Base-by-base conservation (phyloP, 2,888 invertebrate species). In the Lydus trimaculatus region DNA sequence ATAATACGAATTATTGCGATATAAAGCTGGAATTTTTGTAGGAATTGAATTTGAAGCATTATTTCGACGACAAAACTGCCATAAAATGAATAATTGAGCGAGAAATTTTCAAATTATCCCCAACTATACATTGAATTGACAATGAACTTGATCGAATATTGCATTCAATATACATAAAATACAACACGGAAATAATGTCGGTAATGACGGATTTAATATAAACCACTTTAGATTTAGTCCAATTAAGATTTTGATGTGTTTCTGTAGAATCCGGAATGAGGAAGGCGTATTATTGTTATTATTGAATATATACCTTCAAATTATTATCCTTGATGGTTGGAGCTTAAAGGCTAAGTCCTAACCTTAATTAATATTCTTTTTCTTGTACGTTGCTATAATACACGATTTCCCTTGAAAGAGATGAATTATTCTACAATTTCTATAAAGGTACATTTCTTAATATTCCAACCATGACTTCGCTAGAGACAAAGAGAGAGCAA, bases 291-390 rank as follows among this genome's bases (percentile, higher is more conserved):
- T 2, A 17, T 5, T 43, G 6, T 17, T 17, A 43, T 17, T 13
- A 6, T 17, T 15, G 15, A 13, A 15, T 15, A 36, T 11, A 36
- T 13, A 33, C 33, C 33, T 17, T 17, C 43, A 17, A 43, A n/a
- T 43, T 43, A 43, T 43, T n/a, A 43, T 17, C 43, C n/a, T n/a
- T 43, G 43, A 43, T 17, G 43, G 39, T 15, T 39, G 39, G 11
- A 43, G 6, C 17, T 8, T 2, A 43, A 43, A 43, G n/a, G 6
- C 43, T 17, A n/a, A 43, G 17, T 43, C n/a, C 43, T 17, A 17
- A 43, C 43, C 43, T 43, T 43, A 43, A 43, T 43, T 43, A 43
- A 17, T 43, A 43, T n/a, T n/a, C n/a, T 43, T 43, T 43, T 17
- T 17, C 43, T 17, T 43, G n/a, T 43, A 17, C 4, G 2, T 4